Percentiles rank a stretch among this genome's conserved stretches.
Evolutionary conservation across 2,797 vertebrate species (phyloP).

Genomic region (Hephaestus fuliginosus): DNA sequence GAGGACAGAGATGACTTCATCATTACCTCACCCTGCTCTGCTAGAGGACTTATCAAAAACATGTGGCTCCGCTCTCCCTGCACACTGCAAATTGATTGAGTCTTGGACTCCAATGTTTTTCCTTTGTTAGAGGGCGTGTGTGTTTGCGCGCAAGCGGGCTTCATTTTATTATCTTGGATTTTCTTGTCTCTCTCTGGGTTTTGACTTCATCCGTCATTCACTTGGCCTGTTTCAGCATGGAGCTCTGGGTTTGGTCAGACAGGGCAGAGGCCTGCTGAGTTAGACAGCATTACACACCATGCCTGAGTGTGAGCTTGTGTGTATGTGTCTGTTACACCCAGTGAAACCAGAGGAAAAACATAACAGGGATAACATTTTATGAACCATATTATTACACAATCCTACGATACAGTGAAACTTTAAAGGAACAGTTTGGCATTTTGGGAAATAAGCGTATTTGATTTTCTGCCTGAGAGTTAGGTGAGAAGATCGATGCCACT

Average conservation of each 20-base stretch:
- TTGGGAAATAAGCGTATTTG: neutral
- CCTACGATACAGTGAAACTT: neutral
- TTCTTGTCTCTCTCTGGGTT: constrained; percentile 71
- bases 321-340: constrained; percentile 31
- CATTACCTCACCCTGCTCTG: constrained; percentile 82
- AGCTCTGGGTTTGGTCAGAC: constrained; percentile 57
- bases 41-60: constrained; percentile 83
- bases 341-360: constrained; percentile 36
- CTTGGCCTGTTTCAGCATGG: constrained; percentile 43
- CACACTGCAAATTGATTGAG: constrained; percentile 68
- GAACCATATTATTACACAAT: neutral
- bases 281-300: constrained; percentile 16
- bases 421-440: neutral
- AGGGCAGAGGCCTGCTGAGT: constrained; percentile 18
- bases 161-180: constrained; percentile 73
- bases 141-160: constrained; percentile 50
- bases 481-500: neutral
- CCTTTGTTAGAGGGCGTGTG: constrained; percentile 68
- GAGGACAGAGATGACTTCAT: constrained; percentile 85
- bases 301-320: constrained; percentile 23
- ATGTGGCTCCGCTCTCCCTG: constrained; percentile 75
- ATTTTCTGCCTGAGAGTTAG: neutral
- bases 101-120: constrained; percentile 73
- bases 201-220: constrained; percentile 70
- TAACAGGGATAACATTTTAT: constrained; percentile 19